Base-by-base conservation (phyloP, 92 coral and sea anemone species). In the Phenganax marumi region DNA sequence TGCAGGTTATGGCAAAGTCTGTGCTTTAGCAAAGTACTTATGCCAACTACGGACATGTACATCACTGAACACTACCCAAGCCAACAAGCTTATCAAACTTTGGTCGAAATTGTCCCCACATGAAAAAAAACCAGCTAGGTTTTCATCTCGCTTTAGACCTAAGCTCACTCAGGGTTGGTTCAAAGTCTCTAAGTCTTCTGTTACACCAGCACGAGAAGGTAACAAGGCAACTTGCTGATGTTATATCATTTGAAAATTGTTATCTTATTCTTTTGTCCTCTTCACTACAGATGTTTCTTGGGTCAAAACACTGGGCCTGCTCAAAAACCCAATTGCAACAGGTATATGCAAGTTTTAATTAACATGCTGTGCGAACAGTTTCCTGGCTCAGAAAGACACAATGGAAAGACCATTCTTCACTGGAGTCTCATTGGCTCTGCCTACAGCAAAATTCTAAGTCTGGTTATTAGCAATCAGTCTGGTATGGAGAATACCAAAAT, bases 401-500 rank as follows among this genome's bases (percentile, higher is more conserved):
- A 62, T 10, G 72, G 75, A 25, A 79, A 33, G 55, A 60, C 84
- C 14, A 73, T 60, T 0, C 43, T 60, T 23, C 55, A 58, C 23
- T 80, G 69, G 55, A 62, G 75, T 17, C 84, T 56, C 50, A 66
- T 79, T 23, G 54, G 71, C 12, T 55, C 50, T 3, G 72, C 84
- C 11, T 63, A 79, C 50, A 62, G 62, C 26, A 43, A 25, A 46
- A 80, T 68, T 10, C 81, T 87, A 65, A 85, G 87, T 52, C 47
- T 68, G 19, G 82, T 89, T 57, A 50, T 86, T 8, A 52, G 52
- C 75, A 86, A 79, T 63, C 83, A 76, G 3, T 17, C 23, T 64
- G 85, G 86, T 17, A 86, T 84, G 90, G 25, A 70, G 13, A 77
- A 73, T 52, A 86, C 92, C 10, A 73, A 75, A 61, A 65, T 86